Conservation (phyloP, 2,113 vertebrate species). For the Euleptes europaea region DNA sequence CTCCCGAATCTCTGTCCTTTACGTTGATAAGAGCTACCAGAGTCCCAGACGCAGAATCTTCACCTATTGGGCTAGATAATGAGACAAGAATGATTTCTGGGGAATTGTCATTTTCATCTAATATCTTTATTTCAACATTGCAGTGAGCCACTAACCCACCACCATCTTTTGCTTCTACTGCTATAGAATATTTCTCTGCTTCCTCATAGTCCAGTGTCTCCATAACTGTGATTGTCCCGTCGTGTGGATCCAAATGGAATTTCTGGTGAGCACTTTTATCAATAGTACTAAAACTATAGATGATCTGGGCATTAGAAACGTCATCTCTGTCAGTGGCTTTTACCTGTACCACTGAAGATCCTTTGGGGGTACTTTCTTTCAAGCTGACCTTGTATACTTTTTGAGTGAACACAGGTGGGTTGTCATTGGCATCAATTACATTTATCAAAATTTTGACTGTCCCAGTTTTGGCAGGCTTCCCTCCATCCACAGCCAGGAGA, state of each 20-base stretch:
- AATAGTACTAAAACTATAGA: slow-evolving; percentile 32
- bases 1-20: slow-evolving; percentile 56
- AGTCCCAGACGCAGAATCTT: slow-evolving; percentile 51
- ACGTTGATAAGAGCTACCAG: slow-evolving; percentile 58
- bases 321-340: slow-evolving; percentile 70
- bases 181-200: slow-evolving; percentile 63
- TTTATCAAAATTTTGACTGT: slow-evolving; percentile 61
- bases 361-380: slow-evolving; percentile 57
- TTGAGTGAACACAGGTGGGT: slow-evolving; percentile 71
- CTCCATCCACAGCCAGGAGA: slow-evolving; percentile 60
- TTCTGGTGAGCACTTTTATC: neutral
- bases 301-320: slow-evolving; percentile 55
- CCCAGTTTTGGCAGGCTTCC: slow-evolving; percentile 47
- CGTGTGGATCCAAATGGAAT: slow-evolving; percentile 55
- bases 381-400: slow-evolving; percentile 62
- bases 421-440: slow-evolving; percentile 78
- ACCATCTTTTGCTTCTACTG: slow-evolving; percentile 70
- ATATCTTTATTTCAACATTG: slow-evolving; percentile 69
- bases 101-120: slow-evolving; percentile 76
- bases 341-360: slow-evolving; percentile 51
- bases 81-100: slow-evolving; percentile 64
- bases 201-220: slow-evolving; percentile 74
- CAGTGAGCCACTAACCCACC: slow-evolving; percentile 70
- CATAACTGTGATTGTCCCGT: slow-evolving; percentile 64
- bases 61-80: slow-evolving; percentile 46